phyloP scores from a whole-genome alignment of 2,113 vertebrate species.

The Eulacestoma nigropectus region DNA sequence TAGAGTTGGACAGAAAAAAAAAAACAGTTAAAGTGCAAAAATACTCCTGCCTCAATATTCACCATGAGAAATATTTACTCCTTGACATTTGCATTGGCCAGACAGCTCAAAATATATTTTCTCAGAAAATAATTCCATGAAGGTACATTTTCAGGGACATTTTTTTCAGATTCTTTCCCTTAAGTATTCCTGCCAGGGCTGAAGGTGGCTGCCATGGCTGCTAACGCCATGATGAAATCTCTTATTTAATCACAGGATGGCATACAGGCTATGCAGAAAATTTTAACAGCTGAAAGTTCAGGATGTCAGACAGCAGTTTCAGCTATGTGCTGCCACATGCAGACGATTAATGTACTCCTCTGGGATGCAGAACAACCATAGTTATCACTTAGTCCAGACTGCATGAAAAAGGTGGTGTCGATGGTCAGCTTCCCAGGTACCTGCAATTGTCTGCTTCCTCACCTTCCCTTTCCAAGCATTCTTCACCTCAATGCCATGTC shows the following conservation, averaged over 20 bases:
- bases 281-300: neutral
- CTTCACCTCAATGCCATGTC: neutral
- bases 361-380: neutral
- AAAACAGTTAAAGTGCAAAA: neutral
- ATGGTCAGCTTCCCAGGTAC: neutral
- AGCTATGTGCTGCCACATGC: neutral
- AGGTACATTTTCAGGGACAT: neutral
- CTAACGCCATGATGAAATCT: rapidly evolving
- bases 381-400: neutral
- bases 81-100: neutral
- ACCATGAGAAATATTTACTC: neutral
- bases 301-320: neutral
- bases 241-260: neutral
- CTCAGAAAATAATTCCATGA: neutral
- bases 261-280: neutral
- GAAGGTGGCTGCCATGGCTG: neutral
- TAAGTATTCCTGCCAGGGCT: neutral
- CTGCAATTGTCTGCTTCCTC: neutral
- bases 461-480: neutral
- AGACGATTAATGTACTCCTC: neutral
- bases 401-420: neutral
- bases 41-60: neutral
- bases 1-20: neutral
- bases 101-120: neutral
- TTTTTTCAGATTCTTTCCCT: neutral